Evolutionary conservation across 1,140 invertebrate genomes (phyloP).

Genomic region (Mesaphorura yosii): DNA sequence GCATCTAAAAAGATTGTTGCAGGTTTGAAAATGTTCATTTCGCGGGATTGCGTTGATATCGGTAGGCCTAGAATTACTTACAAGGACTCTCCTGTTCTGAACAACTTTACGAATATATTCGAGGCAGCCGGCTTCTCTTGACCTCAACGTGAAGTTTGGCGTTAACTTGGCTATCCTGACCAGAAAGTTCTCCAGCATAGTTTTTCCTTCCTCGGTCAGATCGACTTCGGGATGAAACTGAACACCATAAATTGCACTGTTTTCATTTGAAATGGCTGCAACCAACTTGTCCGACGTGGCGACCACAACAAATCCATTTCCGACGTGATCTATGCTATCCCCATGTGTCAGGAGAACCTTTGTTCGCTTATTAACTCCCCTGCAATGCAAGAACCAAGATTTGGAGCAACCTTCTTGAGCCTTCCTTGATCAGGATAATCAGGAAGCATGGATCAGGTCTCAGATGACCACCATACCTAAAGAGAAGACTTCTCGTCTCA

Average conservation of each 20-base stretch:
- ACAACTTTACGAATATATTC: slow-evolving; percentile 84
- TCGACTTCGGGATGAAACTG: slow-evolving; percentile 98
- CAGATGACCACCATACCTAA: slow-evolving; percentile 58
- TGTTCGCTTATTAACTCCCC: slow-evolving; percentile 73
- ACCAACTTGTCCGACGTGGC: slow-evolving; percentile 73
- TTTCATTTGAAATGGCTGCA: slow-evolving; percentile 84
- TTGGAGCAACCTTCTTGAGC: background rate
- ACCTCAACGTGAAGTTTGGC: slow-evolving; percentile 77
- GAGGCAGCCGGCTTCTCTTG: slow-evolving; percentile 81
- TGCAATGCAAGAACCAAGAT: slow-evolving; percentile 36
- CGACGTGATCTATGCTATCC: slow-evolving; percentile 84
- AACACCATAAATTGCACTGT: slow-evolving; percentile 82
- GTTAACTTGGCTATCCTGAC: slow-evolving; percentile 77
- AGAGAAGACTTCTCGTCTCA: slow-evolving; percentile 75
- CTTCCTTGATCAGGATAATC: too few species aligned
- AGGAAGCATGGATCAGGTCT: background rate
- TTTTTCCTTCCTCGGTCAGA: slow-evolving; percentile 78
- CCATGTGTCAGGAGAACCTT: slow-evolving; percentile 91
- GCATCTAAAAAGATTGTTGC: slow-evolving; percentile 52
- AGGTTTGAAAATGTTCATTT: too few species aligned
- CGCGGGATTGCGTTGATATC: too few species aligned
- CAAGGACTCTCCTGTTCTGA: slow-evolving; percentile 83
- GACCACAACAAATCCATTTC: slow-evolving; percentile 69
- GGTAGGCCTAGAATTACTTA: slow-evolving; percentile 47
- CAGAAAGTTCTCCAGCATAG: slow-evolving; percentile 89